Evolutionary conservation across 2,888 invertebrate species (phyloP), one percentile per base, ranked within the genome.

Genomic region (Lithosia quadra): DNA sequence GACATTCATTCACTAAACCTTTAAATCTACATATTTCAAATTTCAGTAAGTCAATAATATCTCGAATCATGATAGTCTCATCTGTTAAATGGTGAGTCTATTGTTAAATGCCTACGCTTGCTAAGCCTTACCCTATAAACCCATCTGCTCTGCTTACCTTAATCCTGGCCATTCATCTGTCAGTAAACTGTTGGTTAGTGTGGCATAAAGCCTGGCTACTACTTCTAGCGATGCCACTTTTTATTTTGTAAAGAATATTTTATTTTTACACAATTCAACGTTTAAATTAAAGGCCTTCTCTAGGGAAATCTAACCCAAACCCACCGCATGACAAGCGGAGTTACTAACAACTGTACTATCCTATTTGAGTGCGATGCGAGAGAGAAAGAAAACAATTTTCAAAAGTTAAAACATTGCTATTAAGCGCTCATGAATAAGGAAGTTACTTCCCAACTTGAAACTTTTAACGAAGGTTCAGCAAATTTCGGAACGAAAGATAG

Each of bases 401-500:
- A 18, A 33, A 33, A 28, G 58, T 58, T 33, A 7, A 33, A 43
- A 62, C 24, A 58, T 28, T 7, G 49, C 22, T 34, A 49, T 55
- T 49, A 63, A 53, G n/a, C 21, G 28, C 60, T 60, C 60, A 39
- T 60, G 60, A 60, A 58, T 58, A 58, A 28, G 24, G 13, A 56
- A 33, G 28, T 34, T 58, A 63, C 53, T 53, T 28, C n/a, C 28
- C 28, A 55, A 63, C 33, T 33, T 33, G 18, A 55, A 63, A 63
- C 63, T 63, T 63, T 66, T 63, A 63, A 63, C 53, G 34, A 55
- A 63, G 63, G 34, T 63, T 21, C 28, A 49, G 18, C 33, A 28
- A 58, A 58, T 73, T 79, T 60, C 1, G 22, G 22, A 60, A 60
- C 36, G 22, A 22, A 39, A 60, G 39, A 39, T 39, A 21, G 36